A percentile compares a stretch with the other conserved stretches of the same genome.
Conservation (phyloP, 2,113 vertebrate species). For the Solea solea region DNA sequence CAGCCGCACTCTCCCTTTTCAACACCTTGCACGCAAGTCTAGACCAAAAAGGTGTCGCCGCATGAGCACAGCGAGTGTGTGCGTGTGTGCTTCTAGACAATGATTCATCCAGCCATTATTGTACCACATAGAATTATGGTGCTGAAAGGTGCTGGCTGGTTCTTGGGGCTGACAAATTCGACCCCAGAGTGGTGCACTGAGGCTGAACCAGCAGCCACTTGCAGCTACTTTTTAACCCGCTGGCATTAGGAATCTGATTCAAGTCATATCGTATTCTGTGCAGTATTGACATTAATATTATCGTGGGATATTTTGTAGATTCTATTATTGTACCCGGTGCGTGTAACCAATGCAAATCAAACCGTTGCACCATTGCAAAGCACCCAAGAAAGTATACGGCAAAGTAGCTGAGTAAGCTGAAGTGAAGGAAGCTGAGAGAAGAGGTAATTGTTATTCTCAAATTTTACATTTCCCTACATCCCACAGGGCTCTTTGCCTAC, state of each 20-base stretch:
- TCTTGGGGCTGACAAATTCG: slow-evolving; percentile 20
- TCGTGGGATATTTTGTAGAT: too few species aligned
- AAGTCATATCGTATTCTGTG: not conserved
- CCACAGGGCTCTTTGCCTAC: too few species aligned
- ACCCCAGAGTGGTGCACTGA: slow-evolving; percentile 18
- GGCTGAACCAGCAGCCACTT: slow-evolving; percentile 24
- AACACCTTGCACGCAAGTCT: slow-evolving; percentile 63
- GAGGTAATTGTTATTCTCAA: too few species aligned
- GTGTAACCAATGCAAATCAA: too few species aligned
- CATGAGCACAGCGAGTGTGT: slow-evolving; percentile 22
- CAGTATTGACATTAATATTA: too few species aligned
- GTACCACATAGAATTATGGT: slow-evolving; percentile 53
- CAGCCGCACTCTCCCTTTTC: slow-evolving; percentile 56
- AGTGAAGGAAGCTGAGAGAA: too few species aligned
- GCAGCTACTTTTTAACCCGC: not conserved
- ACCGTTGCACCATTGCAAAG: too few species aligned
- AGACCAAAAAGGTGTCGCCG: slow-evolving; percentile 59
- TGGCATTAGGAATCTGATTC: not conserved
- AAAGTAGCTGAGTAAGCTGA: too few species aligned
- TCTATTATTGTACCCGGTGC: too few species aligned
- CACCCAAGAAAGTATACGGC: too few species aligned
- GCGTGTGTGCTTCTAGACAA: slow-evolving; percentile 27
- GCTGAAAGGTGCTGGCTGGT: slow-evolving; percentile 54
- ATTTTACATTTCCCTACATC: too few species aligned
- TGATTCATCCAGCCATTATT: slow-evolving; percentile 66